Conservation (phyloP, 2,797 vertebrate species). For the Sebastes trivittatus region DNA sequence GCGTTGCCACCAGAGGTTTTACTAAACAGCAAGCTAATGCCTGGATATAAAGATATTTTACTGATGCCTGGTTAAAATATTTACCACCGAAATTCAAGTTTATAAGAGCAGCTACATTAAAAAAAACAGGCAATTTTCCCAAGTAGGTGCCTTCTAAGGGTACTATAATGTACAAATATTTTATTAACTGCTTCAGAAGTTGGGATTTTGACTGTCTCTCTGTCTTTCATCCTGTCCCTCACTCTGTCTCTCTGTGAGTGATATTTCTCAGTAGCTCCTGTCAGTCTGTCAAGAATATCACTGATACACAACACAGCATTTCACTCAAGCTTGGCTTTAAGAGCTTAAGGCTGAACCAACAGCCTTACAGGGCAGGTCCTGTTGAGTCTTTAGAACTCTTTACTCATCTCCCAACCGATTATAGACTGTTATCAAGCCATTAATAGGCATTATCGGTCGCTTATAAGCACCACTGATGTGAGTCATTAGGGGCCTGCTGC, state of each 20-base stretch:
- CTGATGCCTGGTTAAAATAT: not conserved
- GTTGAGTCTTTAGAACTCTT: constrained; percentile 26
- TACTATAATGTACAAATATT: not conserved
- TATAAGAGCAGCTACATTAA: not conserved
- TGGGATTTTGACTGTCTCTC: not conserved
- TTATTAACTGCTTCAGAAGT: constrained; percentile 3
- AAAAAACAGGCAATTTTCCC: not conserved
- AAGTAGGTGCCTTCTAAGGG: not conserved
- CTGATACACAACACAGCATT: constrained; percentile 34
- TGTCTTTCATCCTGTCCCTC: constrained; percentile 31
- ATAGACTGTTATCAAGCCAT: too few species aligned
- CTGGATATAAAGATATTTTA: constrained; percentile 7
- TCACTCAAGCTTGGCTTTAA: constrained; percentile 42
- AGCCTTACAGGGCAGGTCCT: constrained; percentile 22
- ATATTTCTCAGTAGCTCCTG: constrained; percentile 37
- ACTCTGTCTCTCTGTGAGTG: constrained; percentile 22
- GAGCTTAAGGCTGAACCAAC: constrained; percentile 39
- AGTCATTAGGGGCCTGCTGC: too few species aligned
- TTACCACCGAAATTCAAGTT: not conserved
- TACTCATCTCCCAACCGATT: not conserved
- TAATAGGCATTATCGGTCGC: too few species aligned
- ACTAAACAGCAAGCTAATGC: not conserved
- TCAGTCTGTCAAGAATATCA: constrained; percentile 47
- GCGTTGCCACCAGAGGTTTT: constrained; percentile 14
- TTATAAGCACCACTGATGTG: too few species aligned